phyloP scores from a whole-genome alignment of 2,113 vertebrate genomes.

The Eudorcas thomsonii region DNA sequence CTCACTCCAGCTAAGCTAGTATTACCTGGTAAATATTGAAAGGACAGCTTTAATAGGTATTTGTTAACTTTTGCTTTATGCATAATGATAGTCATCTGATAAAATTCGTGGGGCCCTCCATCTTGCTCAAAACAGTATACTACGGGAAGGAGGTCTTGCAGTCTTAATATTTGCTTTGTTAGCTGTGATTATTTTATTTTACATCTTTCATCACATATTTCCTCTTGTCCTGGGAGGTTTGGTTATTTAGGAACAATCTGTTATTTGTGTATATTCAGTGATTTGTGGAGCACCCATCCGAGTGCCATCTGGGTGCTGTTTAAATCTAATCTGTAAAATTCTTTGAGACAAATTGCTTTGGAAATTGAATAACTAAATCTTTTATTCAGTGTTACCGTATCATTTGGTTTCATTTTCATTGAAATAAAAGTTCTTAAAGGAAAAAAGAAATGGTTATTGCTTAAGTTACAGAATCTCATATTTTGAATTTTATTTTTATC shows the following conservation, averaged over 20 bases:
- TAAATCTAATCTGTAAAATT: conserved; percentile 34
- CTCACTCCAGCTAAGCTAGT: neutral
- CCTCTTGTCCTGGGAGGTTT: conserved; percentile 53
- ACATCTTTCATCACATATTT: conserved; percentile 36
- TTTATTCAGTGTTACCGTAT: neutral
- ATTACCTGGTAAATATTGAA: neutral
- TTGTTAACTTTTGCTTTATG: neutral
- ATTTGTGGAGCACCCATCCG: conserved; percentile 49
- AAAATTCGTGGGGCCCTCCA: neutral
- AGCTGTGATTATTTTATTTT: conserved; percentile 53
- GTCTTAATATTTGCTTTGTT: conserved; percentile 15
- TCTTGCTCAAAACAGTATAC: neutral
- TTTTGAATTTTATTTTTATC: conserved; percentile 34
- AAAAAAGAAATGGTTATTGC: neutral
- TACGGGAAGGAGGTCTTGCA: neutral
- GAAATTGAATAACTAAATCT: neutral
- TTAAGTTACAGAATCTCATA: neutral
- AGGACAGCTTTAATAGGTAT: neutral
- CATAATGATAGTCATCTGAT: neutral
- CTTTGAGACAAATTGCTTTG: conserved; percentile 47
- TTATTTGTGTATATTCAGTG: conserved; percentile 66
- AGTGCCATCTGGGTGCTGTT: conserved; percentile 63
- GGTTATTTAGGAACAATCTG: conserved; percentile 58
- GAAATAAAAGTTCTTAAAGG: conserved; percentile 34
- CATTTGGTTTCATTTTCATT: conserved; percentile 15